Evolutionary conservation across 2,888 invertebrate species (phyloP).

Genomic region (Argynnis bischoffii): DNA sequence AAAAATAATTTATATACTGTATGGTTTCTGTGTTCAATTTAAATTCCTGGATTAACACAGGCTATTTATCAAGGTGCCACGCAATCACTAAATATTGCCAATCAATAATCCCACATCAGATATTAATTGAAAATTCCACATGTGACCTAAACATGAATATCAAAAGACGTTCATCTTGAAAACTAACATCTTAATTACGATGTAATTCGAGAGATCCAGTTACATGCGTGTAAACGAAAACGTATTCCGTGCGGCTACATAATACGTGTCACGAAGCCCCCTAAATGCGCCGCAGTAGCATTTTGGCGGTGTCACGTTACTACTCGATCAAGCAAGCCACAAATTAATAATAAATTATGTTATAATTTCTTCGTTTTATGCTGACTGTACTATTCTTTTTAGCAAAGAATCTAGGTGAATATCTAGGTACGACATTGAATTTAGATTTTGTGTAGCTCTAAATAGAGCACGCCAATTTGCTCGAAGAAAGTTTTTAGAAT

Average conservation of each 20-base stretch:
- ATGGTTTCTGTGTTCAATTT: too few species aligned
- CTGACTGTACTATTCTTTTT: too few species aligned
- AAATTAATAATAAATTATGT: conserved; percentile 31
- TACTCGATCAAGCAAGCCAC: conserved; percentile 34
- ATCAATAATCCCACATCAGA: neutral
- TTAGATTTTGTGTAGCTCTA: too few species aligned
- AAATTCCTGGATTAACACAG: too few species aligned
- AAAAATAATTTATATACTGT: too few species aligned
- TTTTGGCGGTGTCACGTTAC: conserved; percentile 73
- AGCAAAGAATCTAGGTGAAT: too few species aligned
- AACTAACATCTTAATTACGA: conserved; percentile 36
- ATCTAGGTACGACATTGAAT: too few species aligned
- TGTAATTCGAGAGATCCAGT: conserved; percentile 50
- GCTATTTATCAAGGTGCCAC: too few species aligned
- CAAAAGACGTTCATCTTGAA: conserved; percentile 18
- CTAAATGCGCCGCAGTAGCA: conserved; percentile 76
- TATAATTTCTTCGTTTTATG: neutral
- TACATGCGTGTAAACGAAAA: conserved; percentile 69
- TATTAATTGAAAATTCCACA: neutral
- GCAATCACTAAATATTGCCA: neutral
- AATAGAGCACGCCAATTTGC: too few species aligned
- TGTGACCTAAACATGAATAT: neutral
- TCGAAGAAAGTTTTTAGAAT: too few species aligned
- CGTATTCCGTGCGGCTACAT: conserved; percentile 64
- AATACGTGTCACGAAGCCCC: conserved; percentile 66